Conservation (phyloP, 37 sponge, comb jelly and placozoan species). For the Ephydatia muelleri region DNA sequence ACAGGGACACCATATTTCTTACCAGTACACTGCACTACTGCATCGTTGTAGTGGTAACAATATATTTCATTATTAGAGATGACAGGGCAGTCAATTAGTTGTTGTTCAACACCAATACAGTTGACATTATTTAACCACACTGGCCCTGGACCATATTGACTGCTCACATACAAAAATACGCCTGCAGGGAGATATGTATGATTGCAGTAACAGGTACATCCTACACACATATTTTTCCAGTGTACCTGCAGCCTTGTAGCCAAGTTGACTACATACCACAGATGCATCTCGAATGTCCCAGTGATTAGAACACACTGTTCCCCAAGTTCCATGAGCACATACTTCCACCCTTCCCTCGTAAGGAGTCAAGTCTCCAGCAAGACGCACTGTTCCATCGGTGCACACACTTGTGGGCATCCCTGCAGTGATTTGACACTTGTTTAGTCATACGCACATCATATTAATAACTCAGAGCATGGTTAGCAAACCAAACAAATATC, state of each 20-base stretch:
- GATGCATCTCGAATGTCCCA: constrained; percentile 22
- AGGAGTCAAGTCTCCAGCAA: neutral
- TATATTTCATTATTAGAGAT: neutral
- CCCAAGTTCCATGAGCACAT: constrained; percentile 38
- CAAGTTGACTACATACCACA: constrained; percentile 6
- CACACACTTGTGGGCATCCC: neutral
- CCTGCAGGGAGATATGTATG: neutral
- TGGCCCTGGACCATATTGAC: neutral
- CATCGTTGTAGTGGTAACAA: constrained; percentile 6
- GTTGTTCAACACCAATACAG: neutral
- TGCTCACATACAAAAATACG: neutral
- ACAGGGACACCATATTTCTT: neutral
- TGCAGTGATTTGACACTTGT: no score
- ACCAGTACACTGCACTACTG: constrained; percentile 10
- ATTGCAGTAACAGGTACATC: neutral
- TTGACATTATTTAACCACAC: neutral
- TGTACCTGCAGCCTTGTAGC: neutral
- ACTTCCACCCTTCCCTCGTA: constrained; percentile 46
- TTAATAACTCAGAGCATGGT: no score
- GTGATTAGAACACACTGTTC: constrained; percentile 34
- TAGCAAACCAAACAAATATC: no score
- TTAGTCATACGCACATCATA: no score
- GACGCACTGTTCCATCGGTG: neutral
- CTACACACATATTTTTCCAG: neutral
- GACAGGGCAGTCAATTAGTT: neutral